Conservation (phyloP, 2,888 invertebrate genomes). For the Rhaphigaster nebulosa region DNA sequence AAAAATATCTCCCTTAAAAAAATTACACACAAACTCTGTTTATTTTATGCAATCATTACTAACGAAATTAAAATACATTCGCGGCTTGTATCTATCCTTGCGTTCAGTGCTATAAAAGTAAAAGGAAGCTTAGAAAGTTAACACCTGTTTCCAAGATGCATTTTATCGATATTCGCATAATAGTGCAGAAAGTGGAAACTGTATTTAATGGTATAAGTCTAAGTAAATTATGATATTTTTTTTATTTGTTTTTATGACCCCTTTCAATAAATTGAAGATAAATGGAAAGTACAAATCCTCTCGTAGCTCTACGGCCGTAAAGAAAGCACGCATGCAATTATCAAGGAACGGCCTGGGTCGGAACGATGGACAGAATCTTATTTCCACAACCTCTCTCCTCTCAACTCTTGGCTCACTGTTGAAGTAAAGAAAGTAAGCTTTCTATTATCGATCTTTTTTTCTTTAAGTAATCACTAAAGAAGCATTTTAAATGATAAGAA, state of each 20-base stretch:
- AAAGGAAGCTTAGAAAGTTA: background rate
- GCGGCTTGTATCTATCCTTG: background rate
- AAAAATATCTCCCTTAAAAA: background rate
- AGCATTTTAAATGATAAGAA: background rate
- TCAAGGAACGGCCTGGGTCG: background rate
- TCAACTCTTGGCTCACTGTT: background rate
- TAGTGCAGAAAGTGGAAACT: background rate
- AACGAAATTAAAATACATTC: background rate
- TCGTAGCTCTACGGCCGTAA: no score
- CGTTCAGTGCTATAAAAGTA: background rate
- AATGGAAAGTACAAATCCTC: background rate
- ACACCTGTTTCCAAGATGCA: background rate
- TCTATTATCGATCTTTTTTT: slow-evolving; percentile 6
- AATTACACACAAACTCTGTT: background rate
- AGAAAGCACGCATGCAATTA: slow-evolving; percentile 7
- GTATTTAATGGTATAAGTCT: background rate
- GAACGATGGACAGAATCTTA: background rate
- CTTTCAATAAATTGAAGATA: background rate
- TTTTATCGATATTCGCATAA: background rate
- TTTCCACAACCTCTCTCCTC: background rate
- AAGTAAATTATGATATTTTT: background rate
- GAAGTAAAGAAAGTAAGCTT: slow-evolving; percentile 5
- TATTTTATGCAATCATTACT: background rate
- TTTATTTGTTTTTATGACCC: background rate
- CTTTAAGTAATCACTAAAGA: background rate